A percentile compares a stretch with the other conserved stretches of the same genome.
Evolutionary conservation across 1,140 invertebrate genomes (phyloP).

Genomic region (Macrotrachela quadricornifera): DNA sequence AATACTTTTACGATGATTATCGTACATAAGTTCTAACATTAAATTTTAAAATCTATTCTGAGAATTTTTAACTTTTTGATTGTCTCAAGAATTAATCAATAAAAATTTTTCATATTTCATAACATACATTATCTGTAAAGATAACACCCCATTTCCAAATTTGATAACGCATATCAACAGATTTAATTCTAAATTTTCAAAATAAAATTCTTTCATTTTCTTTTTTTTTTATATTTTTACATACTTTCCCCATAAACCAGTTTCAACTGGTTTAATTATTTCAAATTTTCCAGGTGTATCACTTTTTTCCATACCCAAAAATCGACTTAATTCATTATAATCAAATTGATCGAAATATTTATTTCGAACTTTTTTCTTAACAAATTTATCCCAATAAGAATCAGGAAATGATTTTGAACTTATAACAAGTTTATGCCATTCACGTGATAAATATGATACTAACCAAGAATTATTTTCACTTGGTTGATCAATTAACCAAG

Average conservation of each 20-base stretch:
- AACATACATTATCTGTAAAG: constrained; percentile 70
- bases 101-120: too few species aligned
- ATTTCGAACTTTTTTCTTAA: constrained; percentile 87
- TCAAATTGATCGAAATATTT: constrained; percentile 58
- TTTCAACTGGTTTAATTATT: background rate
- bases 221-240: too few species aligned
- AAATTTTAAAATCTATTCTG: too few species aligned
- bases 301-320: constrained; percentile 21
- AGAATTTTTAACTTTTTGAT: too few species aligned
- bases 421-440: constrained; percentile 94
- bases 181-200: background rate
- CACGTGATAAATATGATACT: constrained; percentile 46
- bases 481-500: constrained; percentile 87
- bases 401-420: constrained; percentile 94
- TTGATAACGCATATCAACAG: constrained; percentile 85
- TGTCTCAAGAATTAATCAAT: too few species aligned
- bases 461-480: constrained; percentile 53
- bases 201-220: too few species aligned
- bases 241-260: background rate
- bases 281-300: background rate
- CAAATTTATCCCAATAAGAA: constrained; percentile 99
- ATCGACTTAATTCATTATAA: background rate
- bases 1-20: too few species aligned
- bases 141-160: constrained; percentile 93
- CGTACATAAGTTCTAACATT: too few species aligned